Evolutionary conservation across 2,113 vertebrate genomes (phyloP).

Genomic region (Scomber colias): DNA sequence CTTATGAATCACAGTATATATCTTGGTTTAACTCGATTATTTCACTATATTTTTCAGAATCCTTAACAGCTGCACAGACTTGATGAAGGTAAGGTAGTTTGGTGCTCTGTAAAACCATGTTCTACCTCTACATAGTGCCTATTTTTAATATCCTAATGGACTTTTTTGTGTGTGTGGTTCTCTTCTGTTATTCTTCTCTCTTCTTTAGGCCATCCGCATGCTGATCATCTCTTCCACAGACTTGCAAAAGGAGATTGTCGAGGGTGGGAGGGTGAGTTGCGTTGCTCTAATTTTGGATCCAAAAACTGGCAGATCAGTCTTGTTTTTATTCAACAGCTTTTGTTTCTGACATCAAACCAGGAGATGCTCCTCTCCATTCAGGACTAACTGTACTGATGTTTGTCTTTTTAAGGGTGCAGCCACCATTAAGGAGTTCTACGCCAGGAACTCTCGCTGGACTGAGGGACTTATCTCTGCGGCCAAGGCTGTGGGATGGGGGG

Average conservation of each 20-base stretch:
- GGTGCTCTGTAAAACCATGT: background rate
- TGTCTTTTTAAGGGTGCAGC: constrained; percentile 90
- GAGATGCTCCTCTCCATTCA: constrained; percentile 24
- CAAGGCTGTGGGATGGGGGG: constrained; percentile 98
- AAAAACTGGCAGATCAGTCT: constrained; percentile 13
- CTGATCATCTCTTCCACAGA: constrained; percentile 92
- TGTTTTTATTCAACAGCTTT: constrained; percentile 11
- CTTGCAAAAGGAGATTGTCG: constrained; percentile 97
- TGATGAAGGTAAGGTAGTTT: constrained; percentile 92
- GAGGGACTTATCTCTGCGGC: constrained; percentile 98
- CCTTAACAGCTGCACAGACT: constrained; percentile 93
- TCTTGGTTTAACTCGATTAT: background rate
- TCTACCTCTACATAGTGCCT: background rate
- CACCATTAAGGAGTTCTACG: constrained; percentile 94
- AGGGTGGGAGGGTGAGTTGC: constrained; percentile 91
- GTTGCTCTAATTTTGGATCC: constrained; percentile 21
- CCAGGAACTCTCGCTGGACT: constrained; percentile 97
- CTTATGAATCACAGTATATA: background rate
- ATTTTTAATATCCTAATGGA: background rate
- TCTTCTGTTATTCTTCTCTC: constrained; percentile 1
- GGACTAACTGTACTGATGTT: constrained; percentile 22
- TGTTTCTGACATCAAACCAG: constrained; percentile 17
- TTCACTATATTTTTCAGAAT: constrained; percentile 85
- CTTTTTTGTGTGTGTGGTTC: background rate
- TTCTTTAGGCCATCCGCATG: constrained; percentile 91